phyloP scores from a whole-genome alignment of 2,797 vertebrate species.

The Hemitrygon akajei region DNA sequence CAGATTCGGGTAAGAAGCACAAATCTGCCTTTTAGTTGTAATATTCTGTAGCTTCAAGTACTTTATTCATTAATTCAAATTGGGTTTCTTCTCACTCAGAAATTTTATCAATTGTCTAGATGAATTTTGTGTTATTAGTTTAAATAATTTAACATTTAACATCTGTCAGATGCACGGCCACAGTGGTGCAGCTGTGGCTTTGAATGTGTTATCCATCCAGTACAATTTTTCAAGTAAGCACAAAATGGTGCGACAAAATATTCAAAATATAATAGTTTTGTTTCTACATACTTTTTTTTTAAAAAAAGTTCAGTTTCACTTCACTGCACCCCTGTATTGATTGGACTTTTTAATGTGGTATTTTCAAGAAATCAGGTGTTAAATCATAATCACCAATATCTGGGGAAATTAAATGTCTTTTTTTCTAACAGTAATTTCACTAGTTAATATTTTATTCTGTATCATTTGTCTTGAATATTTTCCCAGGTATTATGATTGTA shows the following conservation, averaged over 20 bases:
- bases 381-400: too few relatives aligned
- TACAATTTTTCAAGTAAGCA: too few relatives aligned
- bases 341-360: background rate
- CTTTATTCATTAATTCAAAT: background rate
- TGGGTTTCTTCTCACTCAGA: background rate
- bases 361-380: background rate
- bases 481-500: background rate
- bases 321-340: background rate
- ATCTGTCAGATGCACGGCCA: background rate
- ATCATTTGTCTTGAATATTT: background rate
- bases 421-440: background rate
- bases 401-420: background rate
- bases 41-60: background rate
- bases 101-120: background rate
- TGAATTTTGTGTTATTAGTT: background rate
- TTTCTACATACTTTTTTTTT: background rate
- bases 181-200: background rate
- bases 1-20: conserved; percentile 79
- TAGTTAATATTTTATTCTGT: background rate
- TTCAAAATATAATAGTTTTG: background rate
- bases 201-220: background rate
- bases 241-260: too few relatives aligned
- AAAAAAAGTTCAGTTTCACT: background rate
- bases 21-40: background rate
- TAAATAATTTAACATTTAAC: background rate